Percentiles rank a stretch among this genome's conserved stretches.
Evolutionary conservation across 2,113 vertebrate genomes (phyloP).

Genomic region (Muntiacus muntjak): DNA sequence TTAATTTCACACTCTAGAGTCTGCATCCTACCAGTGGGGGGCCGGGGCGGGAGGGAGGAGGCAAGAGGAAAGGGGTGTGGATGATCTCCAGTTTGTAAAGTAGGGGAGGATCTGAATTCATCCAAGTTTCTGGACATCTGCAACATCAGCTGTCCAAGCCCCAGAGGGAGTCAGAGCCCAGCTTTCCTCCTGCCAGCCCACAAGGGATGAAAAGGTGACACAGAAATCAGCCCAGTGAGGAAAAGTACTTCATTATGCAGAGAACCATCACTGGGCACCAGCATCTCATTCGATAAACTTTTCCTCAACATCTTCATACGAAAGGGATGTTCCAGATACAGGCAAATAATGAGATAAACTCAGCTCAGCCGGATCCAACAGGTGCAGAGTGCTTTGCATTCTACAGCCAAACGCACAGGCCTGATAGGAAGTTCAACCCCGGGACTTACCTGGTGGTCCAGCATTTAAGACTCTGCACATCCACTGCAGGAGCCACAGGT

Average conservation of each 20-base stretch:
- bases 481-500: not conserved
- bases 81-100: not conserved
- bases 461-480: no score
- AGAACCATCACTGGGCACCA: not conserved
- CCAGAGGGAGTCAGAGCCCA: not conserved
- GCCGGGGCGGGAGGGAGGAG: not conserved
- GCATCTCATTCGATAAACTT: not conserved
- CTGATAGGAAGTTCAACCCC: not conserved
- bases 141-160: not conserved
- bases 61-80: not conserved
- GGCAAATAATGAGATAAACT: not conserved
- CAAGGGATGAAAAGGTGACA: not conserved
- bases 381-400: accelerated
- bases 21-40: not conserved
- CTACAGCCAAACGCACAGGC: not conserved
- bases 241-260: not conserved
- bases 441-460: not conserved
- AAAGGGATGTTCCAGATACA: not conserved
- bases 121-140: not conserved
- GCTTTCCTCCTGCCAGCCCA: not conserved
- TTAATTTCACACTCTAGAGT: slow-evolving; percentile 58
- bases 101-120: not conserved
- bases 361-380: not conserved
- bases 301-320: not conserved
- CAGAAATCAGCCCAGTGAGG: not conserved